Evolutionary conservation across 2,797 vertebrate genomes (phyloP), one percentile per base, ranked within the genome.

Genomic region (Margarornis squamiger): DNA sequence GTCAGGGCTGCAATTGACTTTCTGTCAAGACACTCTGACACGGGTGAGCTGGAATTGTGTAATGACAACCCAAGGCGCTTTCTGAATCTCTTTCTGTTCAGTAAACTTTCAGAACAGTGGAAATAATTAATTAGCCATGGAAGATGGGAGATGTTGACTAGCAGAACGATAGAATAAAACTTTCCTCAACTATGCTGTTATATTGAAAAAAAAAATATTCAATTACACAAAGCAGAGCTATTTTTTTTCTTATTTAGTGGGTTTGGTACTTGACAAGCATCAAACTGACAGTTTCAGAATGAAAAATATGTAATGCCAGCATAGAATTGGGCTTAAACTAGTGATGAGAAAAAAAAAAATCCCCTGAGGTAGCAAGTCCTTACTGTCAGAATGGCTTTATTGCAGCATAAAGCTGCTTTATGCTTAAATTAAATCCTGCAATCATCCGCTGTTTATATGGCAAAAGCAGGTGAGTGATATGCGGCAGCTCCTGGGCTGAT

Each of bases 161-260:
- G 80, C 43, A 93, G 43, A 94, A 84, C 0, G 12, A 49, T 59
- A 52, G 52, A 85, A 85, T 76, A 86, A 90, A 95, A 90, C 90
- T 90, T 77, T 90, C 72, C 72, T 51, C 34, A 82, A 43, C 76
- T 91, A 16, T 38, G 73, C 80, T 76, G 58, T 77, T 94, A n/a
- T 1, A 66, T 43, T 24, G 14, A 13, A 88, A 52, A 87, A 83
- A 71, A 79, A 76, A 18, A 39, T 22, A 65, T 17, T 81, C 78
- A 86, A 45, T 83, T 89, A 52, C 82, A 78, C 45, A 43, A 77
- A 93, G 46, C 73, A 75, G 76, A 81, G 36, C 52, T 83, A 78
- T 87, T 94, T 96, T 94, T 94, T 92, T 49, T 93, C 90, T 70
- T 88, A 63, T 96, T 92, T 95, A 79, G 86, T 89, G 80, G 52